Percentiles rank a stretch among this genome's conserved stretches.
These are phyloP conservation scores for Panulirus ornatus DNA, from an alignment of 1,140 invertebrate species.

Conservation along the genomic window DNA sequence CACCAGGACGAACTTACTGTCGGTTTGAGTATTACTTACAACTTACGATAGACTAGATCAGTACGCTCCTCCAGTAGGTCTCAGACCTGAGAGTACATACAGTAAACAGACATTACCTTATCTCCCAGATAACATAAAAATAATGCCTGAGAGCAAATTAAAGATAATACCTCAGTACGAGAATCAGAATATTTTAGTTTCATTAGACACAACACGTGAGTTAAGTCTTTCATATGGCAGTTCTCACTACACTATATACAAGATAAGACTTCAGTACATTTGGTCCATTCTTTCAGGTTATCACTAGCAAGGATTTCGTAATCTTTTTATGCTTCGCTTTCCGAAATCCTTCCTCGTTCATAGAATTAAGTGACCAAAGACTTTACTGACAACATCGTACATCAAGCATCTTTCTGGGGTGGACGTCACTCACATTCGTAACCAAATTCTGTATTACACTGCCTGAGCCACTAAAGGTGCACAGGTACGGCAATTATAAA, in stretches of 20 bases:
- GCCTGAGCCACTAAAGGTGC: background rate
- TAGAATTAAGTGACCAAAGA: constrained; percentile 17
- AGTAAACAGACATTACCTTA: background rate
- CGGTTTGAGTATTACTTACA: constrained; percentile 17
- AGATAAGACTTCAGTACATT: background rate
- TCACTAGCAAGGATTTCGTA: constrained; percentile 31
- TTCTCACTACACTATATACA: constrained; percentile 12
- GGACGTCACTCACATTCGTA: background rate
- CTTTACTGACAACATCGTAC: constrained; percentile 28
- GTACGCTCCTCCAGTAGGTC: background rate
- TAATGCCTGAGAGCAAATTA: constrained; percentile 45
- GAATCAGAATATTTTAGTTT: background rate
- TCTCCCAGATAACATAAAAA: constrained; percentile 21
- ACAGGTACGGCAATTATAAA: background rate
- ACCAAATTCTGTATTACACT: background rate
- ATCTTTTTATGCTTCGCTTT: background rate
- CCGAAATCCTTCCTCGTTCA: constrained; percentile 31
- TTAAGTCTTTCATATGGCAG: background rate
- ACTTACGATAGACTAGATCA: background rate
- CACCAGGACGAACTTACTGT: background rate
- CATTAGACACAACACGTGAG: background rate
- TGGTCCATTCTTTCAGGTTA: constrained; percentile 18
- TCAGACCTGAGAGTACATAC: background rate
- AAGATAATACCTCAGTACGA: constrained; percentile 12
- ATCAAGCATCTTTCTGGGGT: background rate